These are phyloP conservation scores for Raja brachyura DNA, from an alignment of 2,113 vertebrate species.

Conservation along the genomic window DNA sequence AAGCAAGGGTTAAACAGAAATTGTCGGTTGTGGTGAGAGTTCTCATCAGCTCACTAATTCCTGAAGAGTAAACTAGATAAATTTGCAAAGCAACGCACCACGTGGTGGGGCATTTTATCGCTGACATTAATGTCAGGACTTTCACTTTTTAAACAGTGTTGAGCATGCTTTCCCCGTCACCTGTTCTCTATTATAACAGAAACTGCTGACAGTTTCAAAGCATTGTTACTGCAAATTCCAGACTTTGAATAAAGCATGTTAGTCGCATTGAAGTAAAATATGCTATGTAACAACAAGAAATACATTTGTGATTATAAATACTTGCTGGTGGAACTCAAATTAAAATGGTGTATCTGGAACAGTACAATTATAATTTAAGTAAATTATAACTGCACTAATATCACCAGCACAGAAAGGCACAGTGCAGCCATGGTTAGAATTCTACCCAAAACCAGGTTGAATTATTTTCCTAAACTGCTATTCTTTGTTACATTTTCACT, in stretches of 20 bases:
- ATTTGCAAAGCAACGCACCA: too few relatives aligned
- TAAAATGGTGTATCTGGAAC: neutral
- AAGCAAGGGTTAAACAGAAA: too few relatives aligned
- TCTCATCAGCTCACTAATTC: too few relatives aligned
- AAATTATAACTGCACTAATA: neutral
- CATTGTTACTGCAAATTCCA: too few relatives aligned
- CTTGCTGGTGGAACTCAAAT: neutral
- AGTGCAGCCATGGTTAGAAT: neutral
- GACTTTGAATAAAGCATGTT: neutral
- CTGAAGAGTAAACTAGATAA: too few relatives aligned
- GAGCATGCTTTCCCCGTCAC: too few relatives aligned
- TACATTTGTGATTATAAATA: neutral
- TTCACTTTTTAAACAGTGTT: too few relatives aligned
- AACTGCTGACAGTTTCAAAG: too few relatives aligned
- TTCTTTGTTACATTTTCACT: neutral
- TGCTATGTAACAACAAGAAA: neutral
- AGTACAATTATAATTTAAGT: neutral
- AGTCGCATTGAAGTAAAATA: neutral
- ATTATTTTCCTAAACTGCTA: neutral
- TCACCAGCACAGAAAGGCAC: neutral
- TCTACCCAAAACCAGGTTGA: neutral
- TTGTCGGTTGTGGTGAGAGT: too few relatives aligned
- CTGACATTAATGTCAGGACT: too few relatives aligned
- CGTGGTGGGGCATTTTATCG: too few relatives aligned
- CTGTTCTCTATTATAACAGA: too few relatives aligned